Conservation (phyloP, 2,797 vertebrate genomes). For the Acrocephalus scirpaceus region DNA sequence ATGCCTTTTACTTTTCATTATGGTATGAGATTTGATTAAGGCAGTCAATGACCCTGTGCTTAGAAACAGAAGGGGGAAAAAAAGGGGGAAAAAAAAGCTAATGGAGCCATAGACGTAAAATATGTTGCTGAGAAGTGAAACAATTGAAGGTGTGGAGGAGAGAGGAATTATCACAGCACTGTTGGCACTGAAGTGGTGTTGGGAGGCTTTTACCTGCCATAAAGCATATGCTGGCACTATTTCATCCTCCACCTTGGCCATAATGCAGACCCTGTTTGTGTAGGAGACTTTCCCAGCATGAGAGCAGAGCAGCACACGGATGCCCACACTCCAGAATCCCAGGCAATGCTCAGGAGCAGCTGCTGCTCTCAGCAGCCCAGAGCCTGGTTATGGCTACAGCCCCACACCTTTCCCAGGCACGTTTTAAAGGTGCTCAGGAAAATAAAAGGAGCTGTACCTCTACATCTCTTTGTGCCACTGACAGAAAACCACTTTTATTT, state of each 20-base stretch:
- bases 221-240: not conserved
- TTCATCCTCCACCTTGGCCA: not conserved
- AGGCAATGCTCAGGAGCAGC: not conserved
- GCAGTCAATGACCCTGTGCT: not conserved
- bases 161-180: constrained; percentile 3
- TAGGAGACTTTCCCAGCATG: not conserved
- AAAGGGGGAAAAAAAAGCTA: not conserved
- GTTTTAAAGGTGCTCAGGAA: not conserved
- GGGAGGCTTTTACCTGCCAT: not conserved
- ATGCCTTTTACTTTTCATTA: constrained; percentile 33
- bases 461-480: not conserved
- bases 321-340: not conserved
- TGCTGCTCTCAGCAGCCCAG: not conserved
- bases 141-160: not conserved
- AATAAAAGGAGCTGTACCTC: not conserved
- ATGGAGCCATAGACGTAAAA: not conserved
- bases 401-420: not conserved
- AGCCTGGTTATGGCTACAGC: not conserved
- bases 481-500: not conserved
- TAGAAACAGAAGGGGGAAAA: not conserved
- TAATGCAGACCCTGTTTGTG: not conserved
- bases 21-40: constrained; percentile 24
- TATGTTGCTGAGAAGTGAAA: not conserved
- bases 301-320: not conserved
- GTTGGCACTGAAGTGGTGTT: not conserved